A percentile compares a stretch with the other conserved stretches of the same genome.
phyloP scores from a whole-genome alignment of 2,888 invertebrate species.

The Eulithis prunata region DNA sequence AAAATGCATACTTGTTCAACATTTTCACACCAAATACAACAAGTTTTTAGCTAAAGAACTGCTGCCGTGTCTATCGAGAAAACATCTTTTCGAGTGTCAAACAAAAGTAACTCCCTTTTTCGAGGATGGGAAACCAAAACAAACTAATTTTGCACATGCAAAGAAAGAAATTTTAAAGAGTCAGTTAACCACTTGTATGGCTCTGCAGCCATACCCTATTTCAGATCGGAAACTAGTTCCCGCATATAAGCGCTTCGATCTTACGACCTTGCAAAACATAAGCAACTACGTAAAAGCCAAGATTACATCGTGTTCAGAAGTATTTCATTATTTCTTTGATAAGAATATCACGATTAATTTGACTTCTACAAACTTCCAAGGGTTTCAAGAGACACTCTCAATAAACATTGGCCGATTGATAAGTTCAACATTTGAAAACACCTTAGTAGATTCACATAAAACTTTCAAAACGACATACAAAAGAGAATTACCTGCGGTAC shows the following conservation, averaged over 20 bases:
- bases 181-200: constrained; percentile 39
- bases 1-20: constrained; percentile 4
- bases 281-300: constrained; percentile 16
- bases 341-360: constrained; percentile 26
- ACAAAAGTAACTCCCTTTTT: constrained; percentile 7
- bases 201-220: constrained; percentile 46
- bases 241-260: constrained; percentile 26
- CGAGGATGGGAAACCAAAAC: background rate
- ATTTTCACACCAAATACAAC: constrained; percentile 8
- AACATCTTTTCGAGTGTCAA: constrained; percentile 23
- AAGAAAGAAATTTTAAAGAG: constrained; percentile 1
- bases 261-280: constrained; percentile 35
- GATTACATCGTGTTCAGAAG: constrained; percentile 3
- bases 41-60: constrained; percentile 27
- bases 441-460: background rate
- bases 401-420: constrained; percentile 25
- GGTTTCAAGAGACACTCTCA: constrained; percentile 15
- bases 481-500: constrained; percentile 25
- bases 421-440: background rate
- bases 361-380: constrained; percentile 21
- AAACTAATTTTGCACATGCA: background rate
- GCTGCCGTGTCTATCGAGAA: constrained; percentile 31
- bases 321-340: constrained; percentile 18
- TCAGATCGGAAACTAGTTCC: constrained; percentile 30
- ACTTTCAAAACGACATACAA: background rate